A percentile compares a stretch with the other conserved stretches of the same genome.
phyloP scores from a whole-genome alignment of 35 echinoderm and acorn worm species.

The Amphiura filiformis region DNA sequence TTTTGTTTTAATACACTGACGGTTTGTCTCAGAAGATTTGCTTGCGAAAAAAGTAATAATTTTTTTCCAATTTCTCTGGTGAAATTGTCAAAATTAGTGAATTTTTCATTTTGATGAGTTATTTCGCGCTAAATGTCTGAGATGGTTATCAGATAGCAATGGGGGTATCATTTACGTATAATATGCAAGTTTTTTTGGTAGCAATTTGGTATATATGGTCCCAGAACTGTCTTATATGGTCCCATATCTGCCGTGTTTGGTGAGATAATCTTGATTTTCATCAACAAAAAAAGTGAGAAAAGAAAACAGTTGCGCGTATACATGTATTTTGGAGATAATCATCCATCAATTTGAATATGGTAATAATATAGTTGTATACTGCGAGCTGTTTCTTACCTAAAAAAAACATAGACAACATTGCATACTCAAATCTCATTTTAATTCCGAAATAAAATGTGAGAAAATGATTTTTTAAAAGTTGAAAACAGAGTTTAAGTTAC shows the following conservation, averaged over 20 bases:
- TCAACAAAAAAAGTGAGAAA: background rate
- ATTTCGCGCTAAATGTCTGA: background rate
- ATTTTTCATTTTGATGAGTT: background rate
- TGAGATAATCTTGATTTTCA: background rate
- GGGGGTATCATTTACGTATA: background rate
- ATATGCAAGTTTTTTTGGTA: background rate
- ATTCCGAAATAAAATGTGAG: slow-evolving; percentile 2
- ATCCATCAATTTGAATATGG: slow-evolving; percentile 12
- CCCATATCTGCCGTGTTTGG: background rate
- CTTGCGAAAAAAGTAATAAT: background rate
- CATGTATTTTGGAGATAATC: slow-evolving; percentile 15
- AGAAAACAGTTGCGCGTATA: background rate
- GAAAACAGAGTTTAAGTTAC: background rate
- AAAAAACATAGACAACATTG: background rate
- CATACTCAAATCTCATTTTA: background rate
- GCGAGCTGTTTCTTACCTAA: background rate
- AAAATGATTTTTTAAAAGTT: background rate
- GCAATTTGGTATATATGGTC: background rate
- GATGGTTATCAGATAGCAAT: background rate
- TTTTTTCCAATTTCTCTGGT: background rate
- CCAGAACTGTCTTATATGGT: background rate
- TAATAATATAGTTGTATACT: background rate
- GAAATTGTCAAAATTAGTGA: background rate
- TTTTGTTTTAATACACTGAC: background rate
- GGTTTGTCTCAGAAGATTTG: background rate